phyloP scores from a whole-genome alignment of 2,113 vertebrate species.

The Hystrix brachyura region DNA sequence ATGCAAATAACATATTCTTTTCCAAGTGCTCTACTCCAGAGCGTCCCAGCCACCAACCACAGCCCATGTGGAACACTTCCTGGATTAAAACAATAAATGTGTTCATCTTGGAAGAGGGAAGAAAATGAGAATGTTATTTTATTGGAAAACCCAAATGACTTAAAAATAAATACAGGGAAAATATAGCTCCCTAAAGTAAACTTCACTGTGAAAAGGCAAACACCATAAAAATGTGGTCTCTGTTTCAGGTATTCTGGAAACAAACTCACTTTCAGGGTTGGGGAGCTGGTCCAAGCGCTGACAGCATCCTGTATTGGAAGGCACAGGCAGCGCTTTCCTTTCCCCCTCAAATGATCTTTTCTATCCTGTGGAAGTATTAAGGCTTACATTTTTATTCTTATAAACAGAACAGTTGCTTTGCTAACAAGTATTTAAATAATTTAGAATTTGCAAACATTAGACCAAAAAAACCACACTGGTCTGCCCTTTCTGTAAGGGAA shows the following conservation, averaged over 20 bases:
- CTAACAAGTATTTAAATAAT: slow-evolving; percentile 19
- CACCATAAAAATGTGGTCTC: slow-evolving; percentile 73
- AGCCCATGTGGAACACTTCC: slow-evolving; percentile 56
- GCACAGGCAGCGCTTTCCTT: not conserved
- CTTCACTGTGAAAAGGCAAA: slow-evolving; percentile 66
- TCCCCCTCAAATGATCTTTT: slow-evolving; percentile 59
- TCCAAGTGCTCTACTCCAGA: not conserved
- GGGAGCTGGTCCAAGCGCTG: not conserved
- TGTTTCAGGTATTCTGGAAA: slow-evolving; percentile 76
- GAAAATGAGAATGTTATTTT: slow-evolving; percentile 79
- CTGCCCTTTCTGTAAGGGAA: slow-evolving; percentile 30
- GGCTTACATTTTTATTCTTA: not conserved
- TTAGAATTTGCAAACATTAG: slow-evolving; percentile 23
- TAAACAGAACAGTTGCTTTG: slow-evolving; percentile 2
- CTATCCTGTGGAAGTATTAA: slow-evolving; percentile 43
- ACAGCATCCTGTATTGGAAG: slow-evolving; percentile 46
- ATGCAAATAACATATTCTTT: slow-evolving; percentile 56
- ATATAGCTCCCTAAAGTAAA: slow-evolving; percentile 77
- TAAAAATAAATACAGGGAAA: slow-evolving; percentile 83
- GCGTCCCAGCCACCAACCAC: not conserved
- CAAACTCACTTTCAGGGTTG: slow-evolving; percentile 65
- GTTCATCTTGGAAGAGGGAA: slow-evolving; percentile 66
- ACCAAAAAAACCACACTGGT: not conserved
- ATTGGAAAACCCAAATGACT: slow-evolving; percentile 79
- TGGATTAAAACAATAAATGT: slow-evolving; percentile 75